Base-by-base conservation (phyloP, 2,888 invertebrate genomes). In the Agriotes lineatus region DNA sequence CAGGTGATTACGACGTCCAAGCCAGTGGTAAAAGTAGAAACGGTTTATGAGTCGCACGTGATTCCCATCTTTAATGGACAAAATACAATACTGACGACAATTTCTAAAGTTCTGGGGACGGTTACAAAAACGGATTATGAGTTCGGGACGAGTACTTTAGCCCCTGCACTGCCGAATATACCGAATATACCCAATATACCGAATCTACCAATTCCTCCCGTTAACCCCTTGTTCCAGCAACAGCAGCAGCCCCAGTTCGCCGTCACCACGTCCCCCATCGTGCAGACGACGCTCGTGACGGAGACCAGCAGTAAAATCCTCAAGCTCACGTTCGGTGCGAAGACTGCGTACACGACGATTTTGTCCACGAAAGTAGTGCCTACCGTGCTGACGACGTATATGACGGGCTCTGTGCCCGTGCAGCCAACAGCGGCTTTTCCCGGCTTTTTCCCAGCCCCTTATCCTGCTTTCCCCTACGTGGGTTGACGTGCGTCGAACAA, bases 271-370 rank as follows among this genome's bases (percentile, higher is more conserved):
- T 92, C 94, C 0, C 94, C 94, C 0, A 86, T 94, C n/a, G 88
- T 95, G 19, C 89, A 93, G 67, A 93, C 93, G 78, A 94, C 94
- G 0, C 86, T 93, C 76, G 89, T 94, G 10, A 93, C 92, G 0
- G 88, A 92, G 73, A 94, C 94, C 0, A 90, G 93, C 71, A 94
- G 95, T 76, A 92, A 94, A 84, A 86, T 95, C 58, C 85, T 96
- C 70, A 95, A 95, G 83, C 85, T 96, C 74, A 95, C 95, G 9
- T 96, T 96, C 81, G 95, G 96, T n/a, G 95, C 96, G 30, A 94
- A 94, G 83, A 95, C 95, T 0, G 91, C 95, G 0, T 93, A 93
- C 81, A 96, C 96, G 5, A 96, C 95, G 1, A 86, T 96, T 67
- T 95, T 90, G 82, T 93, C 93, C 1, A 95, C 95, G 37, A 91